These are phyloP conservation scores for Babylonia areolata DNA, from an alignment of 1,140 invertebrate genomes.

Conservation along the genomic window DNA sequence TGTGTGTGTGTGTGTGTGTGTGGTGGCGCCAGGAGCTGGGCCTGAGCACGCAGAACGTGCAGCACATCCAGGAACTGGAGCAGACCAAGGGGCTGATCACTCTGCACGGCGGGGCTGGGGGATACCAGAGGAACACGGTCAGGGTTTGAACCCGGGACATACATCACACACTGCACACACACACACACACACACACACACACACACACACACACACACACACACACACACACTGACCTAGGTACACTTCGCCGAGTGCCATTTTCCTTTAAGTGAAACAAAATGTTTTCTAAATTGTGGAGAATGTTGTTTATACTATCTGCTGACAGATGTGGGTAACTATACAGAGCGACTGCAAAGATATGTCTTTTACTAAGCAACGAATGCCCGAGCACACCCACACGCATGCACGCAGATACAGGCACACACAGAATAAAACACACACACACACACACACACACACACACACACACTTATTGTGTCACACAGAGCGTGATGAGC, in stretches of 20 bases:
- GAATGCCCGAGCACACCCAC: no score
- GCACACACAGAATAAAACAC: no score
- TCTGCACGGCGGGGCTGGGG: constrained; percentile 62
- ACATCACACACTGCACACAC: neutral
- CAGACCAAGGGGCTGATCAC: constrained; percentile 58
- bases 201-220: neutral
- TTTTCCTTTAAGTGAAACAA: no score
- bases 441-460: no score
- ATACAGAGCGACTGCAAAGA: no score
- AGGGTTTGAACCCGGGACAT: neutral
- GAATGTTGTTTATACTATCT: no score
- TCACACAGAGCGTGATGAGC: constrained; percentile 49
- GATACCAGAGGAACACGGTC: constrained; percentile 57
- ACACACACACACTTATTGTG: neutral
- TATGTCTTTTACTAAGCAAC: no score
- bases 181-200: neutral
- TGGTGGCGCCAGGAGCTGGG: constrained; percentile 56
- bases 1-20: no score
- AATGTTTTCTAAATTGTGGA: neutral
- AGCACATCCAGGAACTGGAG: constrained; percentile 59
- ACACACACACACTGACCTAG: neutral
- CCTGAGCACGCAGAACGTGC: constrained; percentile 53
- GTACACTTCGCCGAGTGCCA: no score
- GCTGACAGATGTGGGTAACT: no score
- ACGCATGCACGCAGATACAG: neutral